phyloP scores from a whole-genome alignment of 35 echinoderm and acorn worm genomes.

The Holothuria glaberrima region DNA sequence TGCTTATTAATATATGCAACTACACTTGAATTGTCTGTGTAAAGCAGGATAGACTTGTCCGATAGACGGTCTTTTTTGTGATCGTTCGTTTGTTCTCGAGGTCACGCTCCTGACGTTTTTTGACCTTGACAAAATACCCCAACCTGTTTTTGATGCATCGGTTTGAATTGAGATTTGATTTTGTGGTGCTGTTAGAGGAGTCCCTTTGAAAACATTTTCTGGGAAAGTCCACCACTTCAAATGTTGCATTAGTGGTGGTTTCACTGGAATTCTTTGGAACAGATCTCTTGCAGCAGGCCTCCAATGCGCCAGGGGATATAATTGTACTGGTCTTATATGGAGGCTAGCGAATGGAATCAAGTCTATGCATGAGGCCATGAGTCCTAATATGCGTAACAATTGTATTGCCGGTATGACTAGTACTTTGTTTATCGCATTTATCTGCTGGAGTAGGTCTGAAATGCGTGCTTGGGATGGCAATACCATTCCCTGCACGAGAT shows the following conservation, averaged over 20 bases:
- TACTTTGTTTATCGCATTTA: neutral
- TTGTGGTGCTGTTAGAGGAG: neutral
- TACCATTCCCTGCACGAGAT: neutral
- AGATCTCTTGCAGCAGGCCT: neutral
- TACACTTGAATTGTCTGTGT: no score
- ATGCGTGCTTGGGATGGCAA: slow-evolving; percentile 1
- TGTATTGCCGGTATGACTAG: neutral
- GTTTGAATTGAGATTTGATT: neutral
- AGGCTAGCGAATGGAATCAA: neutral
- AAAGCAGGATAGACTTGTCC: no score
- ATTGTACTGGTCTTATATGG: neutral
- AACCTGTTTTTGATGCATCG: slow-evolving; percentile 1
- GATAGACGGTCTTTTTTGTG: no score
- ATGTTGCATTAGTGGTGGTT: neutral
- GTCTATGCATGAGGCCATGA: slow-evolving; percentile 12
- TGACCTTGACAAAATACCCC: neutral
- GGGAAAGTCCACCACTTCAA: neutral
- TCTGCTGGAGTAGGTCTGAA: neutral
- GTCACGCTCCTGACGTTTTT: neutral
- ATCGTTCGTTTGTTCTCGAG: no score
- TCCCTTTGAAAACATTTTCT: neutral
- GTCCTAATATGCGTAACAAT: neutral
- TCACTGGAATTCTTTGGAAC: slow-evolving; percentile 6
- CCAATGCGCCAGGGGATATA: slow-evolving; percentile 3
- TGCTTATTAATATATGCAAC: no score